Base-by-base conservation (phyloP, 2,888 invertebrate genomes). In the Orthonychiurus folsomi region DNA sequence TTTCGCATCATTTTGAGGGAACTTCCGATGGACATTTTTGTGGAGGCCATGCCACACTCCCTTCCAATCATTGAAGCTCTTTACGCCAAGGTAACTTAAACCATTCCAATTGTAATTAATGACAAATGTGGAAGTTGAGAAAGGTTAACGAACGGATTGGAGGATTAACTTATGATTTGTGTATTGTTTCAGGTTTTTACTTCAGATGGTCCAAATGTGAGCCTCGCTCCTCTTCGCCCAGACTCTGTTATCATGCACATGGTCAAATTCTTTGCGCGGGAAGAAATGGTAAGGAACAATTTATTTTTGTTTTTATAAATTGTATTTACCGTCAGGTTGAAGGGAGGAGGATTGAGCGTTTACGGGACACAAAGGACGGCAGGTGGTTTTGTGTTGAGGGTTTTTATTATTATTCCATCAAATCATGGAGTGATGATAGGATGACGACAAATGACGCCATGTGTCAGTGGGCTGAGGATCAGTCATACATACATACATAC, bases 41-140 rank as follows among this genome's bases (percentile, higher is more conserved):
- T 93, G n/a, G 93, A 93, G 73, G 87, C 91, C 1, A 80, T 93
- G 77, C 93, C 93, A 1, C 89, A 90, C 76, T 90, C 90, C 21
- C 84, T 93, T 1, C 87, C 88, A 72, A 82, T 93, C 56, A 80
- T 94, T 71, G 93, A 93, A 76, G 89, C 92, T 0, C 82, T 93
- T 24, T 86, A 83, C 70, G 79, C 80, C 56, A 80, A 81, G 74
- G 70, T 72, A 61, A 50, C 9, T 58, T 15, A 1, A 3, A 23
- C 15, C 20, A n/a, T 24, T 1, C 25, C 15, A 18, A 18, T 12
- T 28, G 21, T 9, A 20, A 53, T 18, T 53, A 20, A 48, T 48
- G 12, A 48, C 12, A n/a, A 12, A 48, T 48, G 48, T 15, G 48
- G n/a, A 48, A n/a, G 48, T 15, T 48, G 48, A 12, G 15, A 48